A percentile compares a stretch with the other conserved stretches of the same genome.
These are phyloP conservation scores for Sesamia nonagrioides DNA, from an alignment of 1,140 invertebrate species.

Conservation along the genomic window DNA sequence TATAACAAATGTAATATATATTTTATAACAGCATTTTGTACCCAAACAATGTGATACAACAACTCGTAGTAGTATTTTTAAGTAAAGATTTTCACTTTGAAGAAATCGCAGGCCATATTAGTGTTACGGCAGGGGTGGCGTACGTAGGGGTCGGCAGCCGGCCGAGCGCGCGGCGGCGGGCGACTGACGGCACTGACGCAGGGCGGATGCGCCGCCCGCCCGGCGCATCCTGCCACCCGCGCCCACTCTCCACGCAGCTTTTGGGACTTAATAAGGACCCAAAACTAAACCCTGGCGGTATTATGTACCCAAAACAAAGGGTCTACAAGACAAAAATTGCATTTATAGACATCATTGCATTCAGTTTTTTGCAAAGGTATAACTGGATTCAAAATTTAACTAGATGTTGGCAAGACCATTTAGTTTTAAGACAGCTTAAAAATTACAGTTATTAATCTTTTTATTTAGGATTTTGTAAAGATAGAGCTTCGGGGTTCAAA, in stretches of 20 bases:
- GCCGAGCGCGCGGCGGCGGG: constrained; percentile 83
- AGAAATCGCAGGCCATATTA: constrained; percentile 58
- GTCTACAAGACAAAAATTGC: background rate
- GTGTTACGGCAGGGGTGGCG: constrained; percentile 54
- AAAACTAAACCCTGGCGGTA: constrained; percentile 29
- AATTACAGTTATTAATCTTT: no score
- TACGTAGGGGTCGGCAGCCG: constrained; percentile 70
- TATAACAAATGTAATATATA: constrained; percentile 60
- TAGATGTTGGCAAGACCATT: no score
- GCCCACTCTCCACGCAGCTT: constrained; percentile 60
- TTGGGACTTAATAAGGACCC: constrained; percentile 56
- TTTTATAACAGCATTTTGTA: constrained; percentile 51
- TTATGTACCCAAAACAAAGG: background rate
- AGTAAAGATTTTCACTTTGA: constrained; percentile 38
- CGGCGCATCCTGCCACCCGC: constrained; percentile 78
- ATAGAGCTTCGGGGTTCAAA: no score
- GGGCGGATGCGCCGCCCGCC: constrained; percentile 85
- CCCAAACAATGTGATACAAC: constrained; percentile 8
- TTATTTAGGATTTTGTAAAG: no score
- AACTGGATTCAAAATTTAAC: no score
- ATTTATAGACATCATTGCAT: background rate
- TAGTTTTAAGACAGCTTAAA: no score
- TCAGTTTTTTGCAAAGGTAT: no score
- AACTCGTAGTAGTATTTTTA: constrained; percentile 26
- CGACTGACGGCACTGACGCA: constrained; percentile 84